Evolutionary conservation across 2,888 invertebrate genomes (phyloP).

Genomic region (Trachelus tabidus): DNA sequence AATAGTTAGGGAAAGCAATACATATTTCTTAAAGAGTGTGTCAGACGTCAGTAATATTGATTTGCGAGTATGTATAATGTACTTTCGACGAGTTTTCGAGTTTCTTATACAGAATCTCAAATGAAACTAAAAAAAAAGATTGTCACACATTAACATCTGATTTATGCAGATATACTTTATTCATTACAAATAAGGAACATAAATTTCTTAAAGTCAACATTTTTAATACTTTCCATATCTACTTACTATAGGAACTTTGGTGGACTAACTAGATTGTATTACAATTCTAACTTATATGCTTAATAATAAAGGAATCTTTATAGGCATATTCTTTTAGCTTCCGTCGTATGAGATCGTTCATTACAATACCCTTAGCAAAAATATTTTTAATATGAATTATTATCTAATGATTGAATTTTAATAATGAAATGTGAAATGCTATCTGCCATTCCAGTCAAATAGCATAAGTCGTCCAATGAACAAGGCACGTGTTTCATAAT

Average conservation of each 20-base stretch:
- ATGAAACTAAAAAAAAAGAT: background rate
- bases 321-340: no score
- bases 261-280: background rate
- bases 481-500: background rate
- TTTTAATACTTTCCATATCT: background rate
- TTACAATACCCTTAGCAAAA: background rate
- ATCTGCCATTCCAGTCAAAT: background rate
- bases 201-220: background rate
- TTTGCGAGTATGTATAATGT: background rate
- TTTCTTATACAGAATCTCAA: background rate
- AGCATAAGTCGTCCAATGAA: background rate
- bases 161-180: background rate
- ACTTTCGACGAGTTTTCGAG: background rate
- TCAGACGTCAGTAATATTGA: background rate
- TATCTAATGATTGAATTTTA: background rate
- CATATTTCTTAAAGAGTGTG: background rate
- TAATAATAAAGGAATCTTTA: background rate
- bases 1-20: no score
- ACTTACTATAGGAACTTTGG: background rate
- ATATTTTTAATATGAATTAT: background rate
- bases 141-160: background rate
- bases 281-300: background rate
- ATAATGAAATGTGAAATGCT: background rate
- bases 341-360: background rate
- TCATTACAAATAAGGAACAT: background rate